phyloP scores from a whole-genome alignment of 2,888 invertebrate species.

The Allygus modestus region DNA sequence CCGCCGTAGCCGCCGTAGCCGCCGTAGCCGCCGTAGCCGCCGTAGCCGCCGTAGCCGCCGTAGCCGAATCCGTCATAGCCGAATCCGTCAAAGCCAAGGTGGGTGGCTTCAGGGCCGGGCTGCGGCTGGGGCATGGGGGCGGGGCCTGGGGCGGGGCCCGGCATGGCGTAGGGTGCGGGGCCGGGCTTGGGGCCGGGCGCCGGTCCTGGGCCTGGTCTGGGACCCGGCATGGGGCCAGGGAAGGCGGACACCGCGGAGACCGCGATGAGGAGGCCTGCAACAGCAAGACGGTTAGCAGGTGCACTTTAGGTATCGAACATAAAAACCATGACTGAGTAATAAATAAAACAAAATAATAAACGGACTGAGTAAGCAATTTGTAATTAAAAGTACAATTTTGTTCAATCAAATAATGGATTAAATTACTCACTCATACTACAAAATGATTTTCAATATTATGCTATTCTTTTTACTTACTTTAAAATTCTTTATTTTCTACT shows the following conservation, averaged over 20 bases:
- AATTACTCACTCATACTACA: too few relatives aligned
- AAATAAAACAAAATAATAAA: too few relatives aligned
- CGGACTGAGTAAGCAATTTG: too few relatives aligned
- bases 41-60: neutral
- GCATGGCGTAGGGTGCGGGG: neutral
- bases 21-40: conserved; percentile 4
- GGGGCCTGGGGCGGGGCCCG: neutral
- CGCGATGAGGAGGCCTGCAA: conserved; percentile 37
- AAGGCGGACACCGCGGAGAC: neutral
- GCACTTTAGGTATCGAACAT: too few relatives aligned
- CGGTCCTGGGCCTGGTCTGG: neutral
- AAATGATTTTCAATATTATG: too few relatives aligned
- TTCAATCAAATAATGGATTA: too few relatives aligned
- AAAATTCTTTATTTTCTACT: too few relatives aligned
- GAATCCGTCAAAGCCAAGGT: neutral
- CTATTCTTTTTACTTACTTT: too few relatives aligned
- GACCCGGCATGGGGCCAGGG: conserved; percentile 4
- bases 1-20: neutral
- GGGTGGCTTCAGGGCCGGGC: neutral
- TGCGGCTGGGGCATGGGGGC: neutral
- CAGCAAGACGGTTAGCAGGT: too few relatives aligned
- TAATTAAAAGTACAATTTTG: too few relatives aligned
- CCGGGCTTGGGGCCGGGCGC: neutral
- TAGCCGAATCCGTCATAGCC: neutral
- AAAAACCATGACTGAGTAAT: too few relatives aligned